These are phyloP conservation scores for Operophtera brumata DNA, from an alignment of 2,888 invertebrate species.

Conservation along the genomic window DNA sequence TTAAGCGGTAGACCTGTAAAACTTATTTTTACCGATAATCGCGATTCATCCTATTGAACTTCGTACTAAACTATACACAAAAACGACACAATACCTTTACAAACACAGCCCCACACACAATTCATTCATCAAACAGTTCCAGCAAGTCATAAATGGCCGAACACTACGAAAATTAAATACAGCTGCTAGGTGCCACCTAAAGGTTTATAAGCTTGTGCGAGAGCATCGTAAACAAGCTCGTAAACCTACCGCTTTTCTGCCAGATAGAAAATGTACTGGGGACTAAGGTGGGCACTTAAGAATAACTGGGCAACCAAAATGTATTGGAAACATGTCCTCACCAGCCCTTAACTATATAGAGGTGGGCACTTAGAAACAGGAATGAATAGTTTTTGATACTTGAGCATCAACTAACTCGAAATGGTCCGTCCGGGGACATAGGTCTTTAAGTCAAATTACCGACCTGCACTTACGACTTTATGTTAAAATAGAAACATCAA, in stretches of 20 bases:
- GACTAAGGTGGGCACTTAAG: slow-evolving; percentile 3
- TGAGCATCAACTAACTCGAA: too few relatives aligned
- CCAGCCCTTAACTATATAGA: too few relatives aligned
- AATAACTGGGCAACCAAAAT: background rate
- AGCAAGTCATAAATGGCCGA: background rate
- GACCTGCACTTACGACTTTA: too few relatives aligned
- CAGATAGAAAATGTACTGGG: slow-evolving; percentile 11
- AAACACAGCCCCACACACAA: background rate
- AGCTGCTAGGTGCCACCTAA: slow-evolving; percentile 5
- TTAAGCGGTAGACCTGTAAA: too few relatives aligned
- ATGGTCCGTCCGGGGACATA: too few relatives aligned
- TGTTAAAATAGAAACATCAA: too few relatives aligned
- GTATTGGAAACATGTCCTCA: background rate
- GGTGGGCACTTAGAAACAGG: too few relatives aligned
- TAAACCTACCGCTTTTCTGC: slow-evolving; percentile 17
- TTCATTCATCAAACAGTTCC: background rate
- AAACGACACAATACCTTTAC: background rate
- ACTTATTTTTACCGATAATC: too few relatives aligned
- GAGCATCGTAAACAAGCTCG: slow-evolving; percentile 14
- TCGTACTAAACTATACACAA: background rate
- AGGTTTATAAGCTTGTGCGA: slow-evolving; percentile 2
- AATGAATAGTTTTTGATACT: too few relatives aligned
- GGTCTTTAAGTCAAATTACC: too few relatives aligned
- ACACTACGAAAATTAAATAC: slow-evolving; percentile 11
- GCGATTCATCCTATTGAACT: too few relatives aligned